Percentiles rank a stretch among this genome's conserved stretches.
Evolutionary conservation across 1,140 invertebrate species (phyloP).

Genomic region (Euura lappo): DNA sequence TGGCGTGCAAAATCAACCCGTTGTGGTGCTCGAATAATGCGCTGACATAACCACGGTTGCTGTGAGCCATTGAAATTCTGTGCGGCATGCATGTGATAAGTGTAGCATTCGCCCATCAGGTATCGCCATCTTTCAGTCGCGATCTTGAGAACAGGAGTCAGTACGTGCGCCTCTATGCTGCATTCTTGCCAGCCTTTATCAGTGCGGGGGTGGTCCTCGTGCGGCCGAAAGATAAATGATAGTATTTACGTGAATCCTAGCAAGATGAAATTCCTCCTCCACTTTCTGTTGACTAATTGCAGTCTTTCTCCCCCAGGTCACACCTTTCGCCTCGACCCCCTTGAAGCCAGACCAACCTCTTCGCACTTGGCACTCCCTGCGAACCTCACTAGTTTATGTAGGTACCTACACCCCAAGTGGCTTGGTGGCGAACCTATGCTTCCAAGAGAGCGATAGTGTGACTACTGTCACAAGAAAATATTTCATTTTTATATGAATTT

Average conservation of each 20-base stretch:
- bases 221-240: constrained; percentile 6
- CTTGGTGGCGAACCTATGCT: too few species aligned
- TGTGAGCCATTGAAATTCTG: too few species aligned
- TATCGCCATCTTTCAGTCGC: background rate
- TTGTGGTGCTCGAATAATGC: too few species aligned
- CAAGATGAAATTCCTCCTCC: constrained; percentile 12
- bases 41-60: too few species aligned
- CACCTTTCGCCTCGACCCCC: background rate
- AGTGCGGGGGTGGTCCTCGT: background rate
- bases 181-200: background rate
- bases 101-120: too few species aligned
- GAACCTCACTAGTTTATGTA: background rate
- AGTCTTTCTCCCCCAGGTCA: background rate
- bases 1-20: too few species aligned
- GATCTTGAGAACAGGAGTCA: background rate
- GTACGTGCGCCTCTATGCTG: background rate
- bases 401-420: background rate
- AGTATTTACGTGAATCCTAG: constrained; percentile 11
- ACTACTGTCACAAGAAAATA: background rate
- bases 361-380: background rate
- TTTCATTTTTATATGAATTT: constrained; percentile 13
- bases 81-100: too few species aligned
- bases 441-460: too few species aligned
- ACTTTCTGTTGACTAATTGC: constrained; percentile 14
- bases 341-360: background rate